Conservation (phyloP, 2,797 vertebrate species). For the Florisuga fusca region DNA sequence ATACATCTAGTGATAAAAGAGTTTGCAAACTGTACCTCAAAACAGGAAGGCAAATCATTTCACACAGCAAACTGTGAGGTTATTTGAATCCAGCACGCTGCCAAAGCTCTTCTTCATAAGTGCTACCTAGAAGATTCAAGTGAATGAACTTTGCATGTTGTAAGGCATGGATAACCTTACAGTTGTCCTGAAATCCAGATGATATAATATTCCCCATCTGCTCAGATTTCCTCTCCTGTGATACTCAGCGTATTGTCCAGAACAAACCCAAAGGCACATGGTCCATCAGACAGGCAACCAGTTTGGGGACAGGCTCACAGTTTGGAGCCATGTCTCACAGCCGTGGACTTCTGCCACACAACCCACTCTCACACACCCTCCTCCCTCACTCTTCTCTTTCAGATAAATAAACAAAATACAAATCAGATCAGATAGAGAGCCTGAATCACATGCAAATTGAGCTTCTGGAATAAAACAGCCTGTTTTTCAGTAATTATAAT, state of each 20-base stretch:
- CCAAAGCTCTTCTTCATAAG: not conserved
- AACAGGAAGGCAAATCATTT: not conserved
- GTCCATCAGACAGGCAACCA: not conserved
- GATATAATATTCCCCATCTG: not conserved
- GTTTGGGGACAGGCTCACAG: not conserved
- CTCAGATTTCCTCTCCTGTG: not conserved
- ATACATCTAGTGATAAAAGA: not conserved
- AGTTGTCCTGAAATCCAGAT: not conserved
- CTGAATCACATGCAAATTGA: not conserved
- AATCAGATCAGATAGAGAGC: not conserved
- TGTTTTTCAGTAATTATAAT: rapidly evolving
- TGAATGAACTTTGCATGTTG: not conserved
- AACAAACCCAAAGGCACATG: not conserved
- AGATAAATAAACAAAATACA: not conserved
- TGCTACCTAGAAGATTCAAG: not conserved
- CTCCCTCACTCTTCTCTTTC: not conserved
- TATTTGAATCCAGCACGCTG: not conserved
- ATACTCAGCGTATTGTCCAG: not conserved
- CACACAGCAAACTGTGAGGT: not conserved
- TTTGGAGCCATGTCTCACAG: rapidly evolving
- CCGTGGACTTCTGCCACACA: rapidly evolving
- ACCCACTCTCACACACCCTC: not conserved
- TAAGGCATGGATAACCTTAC: not conserved
- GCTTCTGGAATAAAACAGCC: not conserved
- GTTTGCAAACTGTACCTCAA: not conserved